Percentiles rank a stretch among this genome's conserved stretches.
These are phyloP conservation scores for Lamproptera curius DNA, from an alignment of 2,888 invertebrate species.

Conservation along the genomic window DNA sequence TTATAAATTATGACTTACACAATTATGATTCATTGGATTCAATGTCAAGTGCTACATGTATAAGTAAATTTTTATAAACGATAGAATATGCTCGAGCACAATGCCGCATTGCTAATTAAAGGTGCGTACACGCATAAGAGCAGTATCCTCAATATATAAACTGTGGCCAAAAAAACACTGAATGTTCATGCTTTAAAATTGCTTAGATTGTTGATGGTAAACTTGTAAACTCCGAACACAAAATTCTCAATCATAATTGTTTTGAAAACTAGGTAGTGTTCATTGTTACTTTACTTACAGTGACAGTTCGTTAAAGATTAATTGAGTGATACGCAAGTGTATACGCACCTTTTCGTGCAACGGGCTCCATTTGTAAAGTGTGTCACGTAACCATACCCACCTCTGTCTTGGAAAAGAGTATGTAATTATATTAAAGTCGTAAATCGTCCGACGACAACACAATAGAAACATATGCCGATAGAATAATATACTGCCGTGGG, in stretches of 20 bases:
- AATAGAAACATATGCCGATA: slow-evolving; percentile 11
- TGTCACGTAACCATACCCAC: slow-evolving; percentile 12
- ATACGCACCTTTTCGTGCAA: too few relatives aligned
- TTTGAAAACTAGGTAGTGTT: too few relatives aligned
- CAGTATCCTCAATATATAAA: too few relatives aligned
- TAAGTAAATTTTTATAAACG: slow-evolving; percentile 16
- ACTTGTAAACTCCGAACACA: too few relatives aligned
- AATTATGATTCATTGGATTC: slow-evolving; percentile 20
- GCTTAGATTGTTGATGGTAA: too few relatives aligned
- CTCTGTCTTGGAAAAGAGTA: slow-evolving; percentile 12
- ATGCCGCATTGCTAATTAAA: slow-evolving; percentile 24
- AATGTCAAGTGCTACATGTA: slow-evolving; percentile 21
- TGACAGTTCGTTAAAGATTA: too few relatives aligned
- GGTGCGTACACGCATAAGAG: too few relatives aligned
- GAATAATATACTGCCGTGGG: slow-evolving; percentile 8
- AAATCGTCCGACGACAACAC: slow-evolving; percentile 15
- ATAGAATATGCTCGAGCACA: slow-evolving; percentile 20
- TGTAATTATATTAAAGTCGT: slow-evolving; percentile 17
- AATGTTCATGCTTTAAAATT: too few relatives aligned
- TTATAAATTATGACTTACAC: background rate
- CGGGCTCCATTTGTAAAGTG: slow-evolving; percentile 7
- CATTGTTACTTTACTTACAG: too few relatives aligned
- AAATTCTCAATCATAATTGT: too few relatives aligned
- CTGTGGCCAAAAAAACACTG: too few relatives aligned
- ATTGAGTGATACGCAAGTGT: too few relatives aligned